Evolutionary conservation across 2,888 invertebrate genomes (phyloP), one percentile per base, ranked within the genome.

Genomic region (Yponomeuta sedellus): DNA sequence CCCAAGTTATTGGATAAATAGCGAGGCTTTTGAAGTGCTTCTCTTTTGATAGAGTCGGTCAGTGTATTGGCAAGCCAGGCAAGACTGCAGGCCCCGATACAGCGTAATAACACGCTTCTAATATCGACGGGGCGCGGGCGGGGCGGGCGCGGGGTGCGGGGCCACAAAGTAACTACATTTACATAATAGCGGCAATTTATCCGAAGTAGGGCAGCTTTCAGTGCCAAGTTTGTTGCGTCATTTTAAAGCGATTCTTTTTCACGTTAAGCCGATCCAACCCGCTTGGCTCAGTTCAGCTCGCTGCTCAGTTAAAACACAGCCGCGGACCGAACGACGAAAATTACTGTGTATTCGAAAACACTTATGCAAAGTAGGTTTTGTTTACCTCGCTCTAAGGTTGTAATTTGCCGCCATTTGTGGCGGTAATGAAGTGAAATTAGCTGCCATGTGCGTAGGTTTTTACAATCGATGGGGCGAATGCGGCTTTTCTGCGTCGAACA

Each of bases 241-340:
- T 22, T 64, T 64, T 64, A 64, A 64, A 64, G 52, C 64, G 64
- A 64, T 64, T 52, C 64, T 64, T 64, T 64, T 64, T 64, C 52
- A 64, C 52, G 52, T 44, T 64, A 52, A 64, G 52, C 44, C 62
- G 22, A 59, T 25, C 25, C 12, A 22, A 22, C 12, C 22, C 58
- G 58, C 19, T 59, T 59, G 59, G 59, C 59, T 59, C 59, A 20
- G 22, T 59, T 25, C 25, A 52, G 44, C 44, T 3, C 44, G 44
- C 44, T 34, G 44, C 44, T 52, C 44, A 52, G 8, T 34, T 34
- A 34, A 34, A 34, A 34, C 44, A 52, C 44, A 10, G 44, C 16
- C 44, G 16, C 44, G 34, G 34, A 34, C 34, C 34, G 34, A 34
- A 34, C 6, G 44, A 52, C 16, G 12, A 12, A 52, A 52, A 52